These are phyloP conservation scores for Xylota segnis DNA, from an alignment of 2,888 invertebrate species.

Conservation along the genomic window DNA sequence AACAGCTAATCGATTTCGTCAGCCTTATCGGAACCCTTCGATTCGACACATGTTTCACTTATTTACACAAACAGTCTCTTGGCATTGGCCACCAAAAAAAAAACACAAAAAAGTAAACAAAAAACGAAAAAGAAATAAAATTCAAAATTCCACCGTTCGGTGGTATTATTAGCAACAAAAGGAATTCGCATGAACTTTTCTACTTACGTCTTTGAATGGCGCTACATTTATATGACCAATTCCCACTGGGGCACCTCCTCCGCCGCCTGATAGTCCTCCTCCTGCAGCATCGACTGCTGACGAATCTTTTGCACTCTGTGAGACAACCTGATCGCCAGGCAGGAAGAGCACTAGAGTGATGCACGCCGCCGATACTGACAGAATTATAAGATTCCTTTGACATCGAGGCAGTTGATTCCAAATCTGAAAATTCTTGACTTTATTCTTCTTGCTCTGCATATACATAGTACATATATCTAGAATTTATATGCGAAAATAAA, in stretches of 20 bases:
- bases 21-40: constrained; percentile 28
- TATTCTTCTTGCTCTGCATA: not conserved
- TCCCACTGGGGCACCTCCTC: constrained; percentile 41
- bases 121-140: not conserved
- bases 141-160: not conserved
- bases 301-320: constrained; percentile 75
- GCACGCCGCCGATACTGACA: constrained; percentile 86
- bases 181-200: not conserved
- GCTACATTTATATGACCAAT: constrained; percentile 71
- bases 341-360: constrained; percentile 87
- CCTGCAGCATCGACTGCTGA: constrained; percentile 25
- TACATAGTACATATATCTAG: too few species aligned
- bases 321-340: constrained; percentile 83
- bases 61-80: constrained; percentile 2
- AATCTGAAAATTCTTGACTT: constrained; percentile 85
- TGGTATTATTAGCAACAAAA: constrained; percentile 45
- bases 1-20: constrained; percentile 34
- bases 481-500: constrained; percentile 15
- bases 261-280: constrained; percentile 28
- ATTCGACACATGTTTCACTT: not conserved
- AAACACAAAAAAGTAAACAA: constrained; percentile 16
- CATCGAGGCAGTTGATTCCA: constrained; percentile 95
- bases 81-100: not conserved
- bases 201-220: constrained; percentile 75
- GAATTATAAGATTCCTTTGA: constrained; percentile 91